Evolutionary conservation across 2,797 vertebrate species (phyloP).

Genomic region (Momotus momota): DNA sequence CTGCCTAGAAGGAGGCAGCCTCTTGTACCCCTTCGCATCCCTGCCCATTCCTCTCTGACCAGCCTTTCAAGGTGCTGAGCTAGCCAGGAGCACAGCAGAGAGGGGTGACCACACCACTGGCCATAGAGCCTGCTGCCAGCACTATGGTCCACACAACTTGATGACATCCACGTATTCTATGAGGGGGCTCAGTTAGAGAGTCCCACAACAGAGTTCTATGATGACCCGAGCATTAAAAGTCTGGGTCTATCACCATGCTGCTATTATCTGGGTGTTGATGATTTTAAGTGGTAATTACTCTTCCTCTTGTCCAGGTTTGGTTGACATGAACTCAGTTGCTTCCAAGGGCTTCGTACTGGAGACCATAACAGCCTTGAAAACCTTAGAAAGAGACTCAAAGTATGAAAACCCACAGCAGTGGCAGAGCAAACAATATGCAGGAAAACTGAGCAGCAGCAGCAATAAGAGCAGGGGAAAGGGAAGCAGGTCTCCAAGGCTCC

Average conservation of each 20-base stretch:
- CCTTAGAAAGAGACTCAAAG: neutral
- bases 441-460: neutral
- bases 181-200: neutral
- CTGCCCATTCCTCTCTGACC: neutral
- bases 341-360: neutral
- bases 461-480: neutral
- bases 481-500: neutral
- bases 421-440: conserved; percentile 16
- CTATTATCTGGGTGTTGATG: neutral
- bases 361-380: neutral
- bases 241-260: neutral
- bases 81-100: neutral
- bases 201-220: neutral
- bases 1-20: neutral
- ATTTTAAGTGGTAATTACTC: neutral
- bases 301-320: neutral
- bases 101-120: neutral
- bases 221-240: neutral
- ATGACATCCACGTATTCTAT: neutral
- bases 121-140: neutral
- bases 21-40: neutral
- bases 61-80: fast-evolving
- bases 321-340: neutral
- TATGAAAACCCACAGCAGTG: neutral
- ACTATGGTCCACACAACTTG: neutral